Conservation (phyloP, 2,113 vertebrate species). For the Dicrurus megarhynchus region DNA sequence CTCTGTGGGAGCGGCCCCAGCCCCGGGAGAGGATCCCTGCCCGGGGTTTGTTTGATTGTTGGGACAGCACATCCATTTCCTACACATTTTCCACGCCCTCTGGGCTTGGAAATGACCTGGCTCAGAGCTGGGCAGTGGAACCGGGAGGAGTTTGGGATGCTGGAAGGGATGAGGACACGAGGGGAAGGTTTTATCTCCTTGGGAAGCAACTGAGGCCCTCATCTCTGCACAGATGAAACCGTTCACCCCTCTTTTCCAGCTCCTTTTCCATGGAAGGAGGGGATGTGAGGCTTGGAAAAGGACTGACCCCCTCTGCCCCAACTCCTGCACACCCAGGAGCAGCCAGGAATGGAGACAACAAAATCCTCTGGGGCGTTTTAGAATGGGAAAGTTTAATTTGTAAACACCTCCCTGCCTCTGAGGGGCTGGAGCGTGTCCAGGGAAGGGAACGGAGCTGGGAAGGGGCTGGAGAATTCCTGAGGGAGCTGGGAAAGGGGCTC, state of each 20-base stretch:
- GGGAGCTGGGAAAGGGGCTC: not conserved
- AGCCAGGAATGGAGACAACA: not conserved
- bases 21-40: not conserved
- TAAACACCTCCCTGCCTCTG: not conserved
- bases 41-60: not conserved
- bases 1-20: not conserved
- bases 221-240: fast-evolving
- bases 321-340: not conserved
- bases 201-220: not conserved
- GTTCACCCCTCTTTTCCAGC: not conserved
- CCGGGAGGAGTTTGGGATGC: not conserved
- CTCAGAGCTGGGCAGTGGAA: not conserved
- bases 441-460: not conserved
- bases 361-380: not conserved
- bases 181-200: not conserved
- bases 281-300: not conserved
- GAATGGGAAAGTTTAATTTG: not conserved
- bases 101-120: not conserved
- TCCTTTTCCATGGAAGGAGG: not conserved
- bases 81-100: not conserved
- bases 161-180: fast-evolving
- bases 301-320: not conserved
- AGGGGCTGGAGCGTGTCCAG: not conserved
- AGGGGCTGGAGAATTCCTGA: not conserved
- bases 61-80: not conserved